Evolutionary conservation across 2,888 invertebrate genomes (phyloP), one percentile per base, ranked within the genome.

Genomic region (Ischnus inquisitorius): DNA sequence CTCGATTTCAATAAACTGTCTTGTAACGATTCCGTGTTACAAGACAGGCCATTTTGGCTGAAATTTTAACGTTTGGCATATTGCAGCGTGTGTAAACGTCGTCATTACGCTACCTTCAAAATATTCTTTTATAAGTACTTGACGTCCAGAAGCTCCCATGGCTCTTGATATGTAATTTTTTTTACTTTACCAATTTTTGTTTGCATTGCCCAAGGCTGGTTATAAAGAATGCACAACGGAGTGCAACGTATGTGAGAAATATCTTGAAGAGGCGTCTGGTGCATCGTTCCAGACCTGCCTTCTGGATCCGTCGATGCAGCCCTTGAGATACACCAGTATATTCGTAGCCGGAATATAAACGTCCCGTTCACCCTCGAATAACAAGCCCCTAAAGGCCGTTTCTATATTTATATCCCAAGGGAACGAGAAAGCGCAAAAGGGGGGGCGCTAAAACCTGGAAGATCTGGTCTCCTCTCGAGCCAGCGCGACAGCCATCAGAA

Each of bases 381-480:
- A 75, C 68, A 41, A 76, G 57, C 46, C 46, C 64, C 43, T 57
- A 64, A 64, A 69, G 51, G 34, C 51, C 14, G 1, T 39, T 64
- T 76, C 69, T 81, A 69, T 76, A 81, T 76, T 76, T 76, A 69
- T 12, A 54, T 54, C 64, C 19, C 34, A 14, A 34, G 28, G n/a
- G 46, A 67, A 25, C n/a, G 8, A 46, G n/a, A 28, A 69, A 28
- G 10, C 28, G n/a, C n/a, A n/a, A 12, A 10, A 48, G 48, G 28
- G 43, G 65, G 22, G 16, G 43, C 46, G 46, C 12, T 2, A 12
- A n/a, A 3, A 46, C 46, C 46, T 46, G 46, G 14, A 46, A 46
- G 46, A 46, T 14, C 46, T 46, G 46, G 54, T 57, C 25, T 57
- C 8, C 51, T 22, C n/a, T 5, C 51, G 51, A 8, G 0, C 8